Conservation (phyloP, 2,797 vertebrate species). For the Platyrinchus mystaceus region DNA sequence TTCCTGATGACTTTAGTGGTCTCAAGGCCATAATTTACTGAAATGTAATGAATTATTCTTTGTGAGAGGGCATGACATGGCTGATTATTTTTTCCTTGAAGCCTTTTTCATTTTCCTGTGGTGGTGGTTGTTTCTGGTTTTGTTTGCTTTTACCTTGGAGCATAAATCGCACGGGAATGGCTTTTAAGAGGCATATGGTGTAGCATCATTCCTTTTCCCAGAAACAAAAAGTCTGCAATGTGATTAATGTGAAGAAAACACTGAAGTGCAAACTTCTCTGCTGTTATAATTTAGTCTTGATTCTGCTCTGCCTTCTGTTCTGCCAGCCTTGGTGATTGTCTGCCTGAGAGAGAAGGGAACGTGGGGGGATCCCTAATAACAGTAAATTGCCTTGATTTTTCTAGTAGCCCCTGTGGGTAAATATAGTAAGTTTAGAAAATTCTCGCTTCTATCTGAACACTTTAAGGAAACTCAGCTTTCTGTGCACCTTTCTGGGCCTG, state of each 20-base stretch:
- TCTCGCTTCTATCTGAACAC: background rate
- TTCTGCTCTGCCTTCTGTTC: background rate
- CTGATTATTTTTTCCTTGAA: background rate
- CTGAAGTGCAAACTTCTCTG: background rate
- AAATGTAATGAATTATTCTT: background rate
- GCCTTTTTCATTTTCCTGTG: background rate
- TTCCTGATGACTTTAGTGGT: background rate
- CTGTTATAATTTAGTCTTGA: background rate
- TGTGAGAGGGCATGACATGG: background rate
- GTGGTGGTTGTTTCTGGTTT: background rate
- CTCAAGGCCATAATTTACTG: constrained; percentile 2
- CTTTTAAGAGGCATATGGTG: background rate
- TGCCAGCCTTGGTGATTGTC: background rate
- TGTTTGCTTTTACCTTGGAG: background rate
- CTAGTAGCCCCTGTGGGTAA: background rate
- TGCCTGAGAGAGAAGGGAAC: background rate
- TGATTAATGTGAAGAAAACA: background rate
- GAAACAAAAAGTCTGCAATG: background rate
- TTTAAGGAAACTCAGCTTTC: background rate
- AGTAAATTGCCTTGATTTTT: background rate
- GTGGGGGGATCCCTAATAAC: background rate
- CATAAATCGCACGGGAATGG: background rate
- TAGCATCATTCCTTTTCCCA: background rate
- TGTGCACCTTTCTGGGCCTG: background rate
- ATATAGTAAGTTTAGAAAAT: background rate